Conservation (phyloP, 2,113 vertebrate genomes). For the Etheostoma spectabile region DNA sequence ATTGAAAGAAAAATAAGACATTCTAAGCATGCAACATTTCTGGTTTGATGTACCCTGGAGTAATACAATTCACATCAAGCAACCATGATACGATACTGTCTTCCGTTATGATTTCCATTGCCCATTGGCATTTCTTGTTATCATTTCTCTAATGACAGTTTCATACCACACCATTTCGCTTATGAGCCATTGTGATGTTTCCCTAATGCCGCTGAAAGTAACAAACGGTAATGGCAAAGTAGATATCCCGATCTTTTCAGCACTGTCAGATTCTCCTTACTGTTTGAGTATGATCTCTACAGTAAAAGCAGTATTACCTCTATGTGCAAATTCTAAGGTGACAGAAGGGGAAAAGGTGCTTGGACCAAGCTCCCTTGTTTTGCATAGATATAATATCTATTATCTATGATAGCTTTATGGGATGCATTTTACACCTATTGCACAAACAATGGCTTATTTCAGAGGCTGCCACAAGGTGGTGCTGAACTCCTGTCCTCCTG, state of each 20-base stretch:
- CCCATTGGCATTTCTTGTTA: slow-evolving; percentile 52
- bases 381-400: slow-evolving; percentile 11
- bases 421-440: background rate
- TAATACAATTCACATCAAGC: slow-evolving; percentile 56
- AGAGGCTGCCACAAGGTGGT: slow-evolving; percentile 80
- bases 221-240: slow-evolving; percentile 51
- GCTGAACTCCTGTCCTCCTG: slow-evolving; percentile 72
- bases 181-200: slow-evolving; percentile 63
- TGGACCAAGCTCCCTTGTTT: slow-evolving; percentile 15
- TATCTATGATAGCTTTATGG: background rate
- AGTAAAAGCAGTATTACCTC: slow-evolving; percentile 39
- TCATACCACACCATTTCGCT: slow-evolving; percentile 72
- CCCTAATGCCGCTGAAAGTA: slow-evolving; percentile 63
- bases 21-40: slow-evolving; percentile 11
- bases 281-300: slow-evolving; percentile 46
- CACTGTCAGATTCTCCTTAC: slow-evolving; percentile 31
- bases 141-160: slow-evolving; percentile 71
- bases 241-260: slow-evolving; percentile 48
- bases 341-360: slow-evolving; percentile 14
- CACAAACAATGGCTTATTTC: slow-evolving; percentile 28
- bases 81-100: slow-evolving; percentile 38
- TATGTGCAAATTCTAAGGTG: slow-evolving; percentile 7
- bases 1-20: slow-evolving; percentile 61
- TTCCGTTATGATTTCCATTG: slow-evolving; percentile 59
- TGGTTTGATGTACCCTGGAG: slow-evolving; percentile 61